Conservation (phyloP, 2,113 vertebrate species). For the Callospermophilus lateralis region DNA sequence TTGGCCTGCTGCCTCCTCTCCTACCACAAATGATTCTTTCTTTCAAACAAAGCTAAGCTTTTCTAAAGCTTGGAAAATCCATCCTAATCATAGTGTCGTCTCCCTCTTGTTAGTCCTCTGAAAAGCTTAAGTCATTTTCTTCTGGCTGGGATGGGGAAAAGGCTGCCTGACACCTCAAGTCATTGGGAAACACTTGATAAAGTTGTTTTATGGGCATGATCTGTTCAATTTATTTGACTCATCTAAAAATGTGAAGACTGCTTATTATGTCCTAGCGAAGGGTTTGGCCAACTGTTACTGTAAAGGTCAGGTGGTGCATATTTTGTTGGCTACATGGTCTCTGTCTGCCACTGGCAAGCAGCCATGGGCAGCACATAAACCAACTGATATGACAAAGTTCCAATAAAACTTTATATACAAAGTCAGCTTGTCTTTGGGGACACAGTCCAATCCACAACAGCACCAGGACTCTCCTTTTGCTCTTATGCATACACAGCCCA, state of each 20-base stretch:
- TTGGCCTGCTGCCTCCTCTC: conserved; percentile 49
- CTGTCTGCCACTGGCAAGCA: neutral
- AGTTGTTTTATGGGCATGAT: neutral
- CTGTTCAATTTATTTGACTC: neutral
- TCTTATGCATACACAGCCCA: fast-evolving
- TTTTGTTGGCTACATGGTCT: neutral
- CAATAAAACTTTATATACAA: neutral
- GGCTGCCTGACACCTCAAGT: fast-evolving
- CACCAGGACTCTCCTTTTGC: no score
- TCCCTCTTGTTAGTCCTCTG: neutral
- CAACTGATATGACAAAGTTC: fast-evolving
- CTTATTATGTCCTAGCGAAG: neutral
- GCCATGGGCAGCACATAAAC: neutral
- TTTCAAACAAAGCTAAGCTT: conserved; percentile 66
- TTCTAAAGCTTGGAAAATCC: conserved; percentile 56
- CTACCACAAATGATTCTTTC: conserved; percentile 56
- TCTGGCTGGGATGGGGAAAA: neutral
- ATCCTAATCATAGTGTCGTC: neutral
- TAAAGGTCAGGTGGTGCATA: neutral
- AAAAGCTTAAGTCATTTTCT: neutral
- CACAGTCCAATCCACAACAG: fast-evolving
- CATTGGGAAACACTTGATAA: neutral
- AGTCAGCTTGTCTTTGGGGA: neutral
- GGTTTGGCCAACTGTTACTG: neutral
- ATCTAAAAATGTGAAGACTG: neutral